phyloP scores from a whole-genome alignment of 2,888 invertebrate species.

The Latrodectus hesperus region DNA sequence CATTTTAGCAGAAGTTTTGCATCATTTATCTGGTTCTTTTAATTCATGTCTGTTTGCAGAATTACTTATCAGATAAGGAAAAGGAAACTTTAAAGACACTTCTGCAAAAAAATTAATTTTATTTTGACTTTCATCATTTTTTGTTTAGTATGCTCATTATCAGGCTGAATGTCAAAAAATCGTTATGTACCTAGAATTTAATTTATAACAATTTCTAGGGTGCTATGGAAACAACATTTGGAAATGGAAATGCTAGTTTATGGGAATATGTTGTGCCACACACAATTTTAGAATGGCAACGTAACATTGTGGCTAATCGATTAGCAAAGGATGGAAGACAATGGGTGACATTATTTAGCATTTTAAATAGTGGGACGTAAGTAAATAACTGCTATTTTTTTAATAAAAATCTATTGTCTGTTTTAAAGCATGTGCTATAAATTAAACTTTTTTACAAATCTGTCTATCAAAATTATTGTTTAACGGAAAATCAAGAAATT shows the following conservation, averaged over 20 bases:
- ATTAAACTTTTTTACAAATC: neutral
- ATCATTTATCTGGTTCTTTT: no score
- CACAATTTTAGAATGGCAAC: slow-evolving; percentile 83
- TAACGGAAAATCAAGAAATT: no score
- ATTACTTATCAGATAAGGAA: no score
- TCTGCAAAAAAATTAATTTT: no score
- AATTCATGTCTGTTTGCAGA: no score
- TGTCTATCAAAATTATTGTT: neutral
- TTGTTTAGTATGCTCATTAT: no score
- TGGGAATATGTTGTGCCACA: slow-evolving; percentile 83
- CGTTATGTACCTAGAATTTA: neutral
- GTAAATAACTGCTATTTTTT: slow-evolving; percentile 66
- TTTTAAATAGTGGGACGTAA: slow-evolving; percentile 84
- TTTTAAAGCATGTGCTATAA: neutral
- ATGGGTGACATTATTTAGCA: slow-evolving; percentile 84
- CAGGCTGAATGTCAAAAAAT: no score
- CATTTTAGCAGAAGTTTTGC: no score
- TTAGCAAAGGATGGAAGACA: slow-evolving; percentile 82
- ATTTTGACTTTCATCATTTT: no score
- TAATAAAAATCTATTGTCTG: neutral
- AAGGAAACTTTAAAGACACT: no score
- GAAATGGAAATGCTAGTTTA: slow-evolving; percentile 83
- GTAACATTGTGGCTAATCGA: slow-evolving; percentile 88
- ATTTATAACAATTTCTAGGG: slow-evolving; percentile 74
- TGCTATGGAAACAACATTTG: slow-evolving; percentile 85